Percentiles rank a stretch among this genome's conserved stretches.
phyloP scores from a whole-genome alignment of 2,113 vertebrate species.

The Carettochelys insculpta region DNA sequence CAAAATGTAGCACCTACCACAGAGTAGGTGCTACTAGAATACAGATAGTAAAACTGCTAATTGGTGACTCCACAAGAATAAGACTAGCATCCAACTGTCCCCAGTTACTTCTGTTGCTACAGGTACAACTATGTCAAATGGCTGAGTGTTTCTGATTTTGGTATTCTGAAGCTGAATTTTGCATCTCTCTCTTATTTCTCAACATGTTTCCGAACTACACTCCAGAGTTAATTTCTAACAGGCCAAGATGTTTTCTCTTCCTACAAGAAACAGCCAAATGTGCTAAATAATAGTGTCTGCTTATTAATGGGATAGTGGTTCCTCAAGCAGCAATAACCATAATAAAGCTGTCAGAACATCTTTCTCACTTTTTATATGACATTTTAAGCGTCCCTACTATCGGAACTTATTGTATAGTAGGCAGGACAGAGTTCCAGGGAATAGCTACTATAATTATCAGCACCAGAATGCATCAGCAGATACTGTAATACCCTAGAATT shows the following conservation, averaged over 20 bases:
- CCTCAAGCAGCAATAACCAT: constrained; percentile 24
- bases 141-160: background rate
- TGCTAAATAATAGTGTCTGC: constrained; percentile 14
- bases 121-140: no score
- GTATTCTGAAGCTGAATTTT: constrained; percentile 1
- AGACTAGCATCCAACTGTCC: background rate
- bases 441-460: constrained; percentile 18
- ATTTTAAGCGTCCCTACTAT: background rate
- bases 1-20: background rate
- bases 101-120: no score
- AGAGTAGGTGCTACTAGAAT: background rate
- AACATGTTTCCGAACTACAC: background rate
- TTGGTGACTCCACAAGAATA: background rate
- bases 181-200: background rate
- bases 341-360: constrained; percentile 34
- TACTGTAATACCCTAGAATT: background rate
- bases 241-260: background rate
- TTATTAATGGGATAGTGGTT: background rate
- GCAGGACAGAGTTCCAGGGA: constrained; percentile 3
- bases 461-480: background rate
- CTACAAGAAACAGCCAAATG: background rate
- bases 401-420: background rate
- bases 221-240: background rate
- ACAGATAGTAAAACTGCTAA: background rate
- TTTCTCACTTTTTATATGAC: constrained; percentile 32